Conservation (phyloP, 2,113 vertebrate species). For the Tichodroma muraria region DNA sequence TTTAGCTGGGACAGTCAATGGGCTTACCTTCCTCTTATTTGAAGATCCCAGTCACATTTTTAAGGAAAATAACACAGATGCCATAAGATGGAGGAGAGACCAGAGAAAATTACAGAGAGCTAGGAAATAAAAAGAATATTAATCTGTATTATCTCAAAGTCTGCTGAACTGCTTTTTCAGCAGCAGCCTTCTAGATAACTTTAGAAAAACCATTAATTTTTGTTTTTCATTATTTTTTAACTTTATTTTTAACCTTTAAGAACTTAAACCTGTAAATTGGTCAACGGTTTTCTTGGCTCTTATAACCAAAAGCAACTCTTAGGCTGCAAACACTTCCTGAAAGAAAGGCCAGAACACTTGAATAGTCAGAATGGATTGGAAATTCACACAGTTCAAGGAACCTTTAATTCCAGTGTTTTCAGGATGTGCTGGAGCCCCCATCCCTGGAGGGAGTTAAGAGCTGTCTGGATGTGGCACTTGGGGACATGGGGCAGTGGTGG, state of each 20-base stretch:
- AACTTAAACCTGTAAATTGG: background rate
- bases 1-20: background rate
- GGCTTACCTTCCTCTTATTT: background rate
- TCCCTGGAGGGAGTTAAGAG: background rate
- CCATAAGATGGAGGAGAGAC: background rate
- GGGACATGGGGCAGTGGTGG: background rate
- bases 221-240: background rate
- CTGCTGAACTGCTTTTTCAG: background rate
- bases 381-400: background rate
- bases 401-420: background rate
- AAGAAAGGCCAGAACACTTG: background rate
- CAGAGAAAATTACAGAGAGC: background rate
- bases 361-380: background rate
- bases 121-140: background rate
- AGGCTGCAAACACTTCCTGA: background rate
- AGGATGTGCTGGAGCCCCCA: background rate
- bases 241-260: background rate
- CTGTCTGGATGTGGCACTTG: background rate
- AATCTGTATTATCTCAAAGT: background rate
- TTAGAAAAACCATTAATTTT: background rate
- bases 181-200: background rate
- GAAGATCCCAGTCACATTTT: background rate
- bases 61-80: background rate
- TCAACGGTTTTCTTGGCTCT: background rate
- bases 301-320: background rate